Evolutionary conservation across 2,797 vertebrate genomes (phyloP), one percentile per base, ranked within the genome.

Genomic region (Lithobates sylvaticus): DNA sequence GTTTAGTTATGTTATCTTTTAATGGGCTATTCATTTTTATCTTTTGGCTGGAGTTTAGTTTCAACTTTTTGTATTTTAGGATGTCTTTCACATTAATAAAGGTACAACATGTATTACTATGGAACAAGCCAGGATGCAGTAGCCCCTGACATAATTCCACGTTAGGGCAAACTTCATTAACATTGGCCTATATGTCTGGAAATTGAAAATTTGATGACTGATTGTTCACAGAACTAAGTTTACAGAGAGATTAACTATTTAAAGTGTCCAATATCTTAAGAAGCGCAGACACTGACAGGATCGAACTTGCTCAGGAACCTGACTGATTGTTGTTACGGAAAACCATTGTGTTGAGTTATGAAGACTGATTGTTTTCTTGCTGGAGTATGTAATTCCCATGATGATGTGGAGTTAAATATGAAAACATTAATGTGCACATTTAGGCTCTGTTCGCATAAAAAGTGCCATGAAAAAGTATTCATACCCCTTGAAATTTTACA

Each of bases 141-240:
- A 16, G 36, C 32, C 16, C 1, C 3, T 78, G 76, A 84, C 36
- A 50, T 50, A 72, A 36, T 84, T 84, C 83, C 81, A 83, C 15
- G 72, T 10, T 26, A 67, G 47, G 67, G 32, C 65, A 69, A 80
- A 42, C 34, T 78, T 73, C 54, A 65, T 72, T 78, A 85, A 85
- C 68, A 85, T 74, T 78, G 16, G 84, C 26, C 58, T 85, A 42
- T 72, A 44, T 65, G 50, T 78, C 83, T 78, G 76, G 50, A 69
- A 67, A 42, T n/a, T 47, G n/a, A 67, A 23, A 6, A 68, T 75
- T 72, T 27, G 69, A 65, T 67, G 70, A 79, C 27, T 78, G 83
- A 85, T 64, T 64, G 65, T 72, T 78, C 67, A 47, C 67, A 78
- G 76, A 73, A 29, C 39, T 67, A 7, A 10, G 65, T 42, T 84